Conservation (phyloP, 64 coral and sea anemone species). For the Pocillopora damicornis region DNA sequence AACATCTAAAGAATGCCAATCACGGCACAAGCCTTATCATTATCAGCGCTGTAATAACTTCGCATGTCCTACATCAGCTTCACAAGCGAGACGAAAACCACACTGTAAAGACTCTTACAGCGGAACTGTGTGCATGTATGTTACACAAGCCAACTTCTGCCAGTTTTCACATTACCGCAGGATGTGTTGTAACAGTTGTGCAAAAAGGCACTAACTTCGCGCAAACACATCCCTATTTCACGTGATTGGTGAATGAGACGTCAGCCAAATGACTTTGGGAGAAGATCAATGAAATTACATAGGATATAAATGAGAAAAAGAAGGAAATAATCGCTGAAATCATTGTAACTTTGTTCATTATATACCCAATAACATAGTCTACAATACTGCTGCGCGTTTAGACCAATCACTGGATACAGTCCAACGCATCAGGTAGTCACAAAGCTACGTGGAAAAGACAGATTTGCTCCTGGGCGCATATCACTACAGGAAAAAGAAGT, state of each 20-base stretch:
- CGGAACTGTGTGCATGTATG: constrained; percentile 49
- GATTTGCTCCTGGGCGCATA: too few relatives aligned
- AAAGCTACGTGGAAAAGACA: too few relatives aligned
- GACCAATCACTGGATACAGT: too few relatives aligned
- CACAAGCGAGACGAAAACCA: background rate
- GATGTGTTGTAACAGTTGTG: constrained; percentile 84
- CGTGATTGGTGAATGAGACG: background rate
- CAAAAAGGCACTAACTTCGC: constrained; percentile 5
- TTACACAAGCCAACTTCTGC: constrained; percentile 75
- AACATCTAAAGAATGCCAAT: constrained; percentile 53
- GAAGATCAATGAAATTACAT: too few relatives aligned
- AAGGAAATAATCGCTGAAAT: too few relatives aligned
- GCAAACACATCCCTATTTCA: background rate
- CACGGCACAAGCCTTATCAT: constrained; percentile 51
- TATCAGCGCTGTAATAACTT: constrained; percentile 56
- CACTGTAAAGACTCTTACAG: constrained; percentile 52
- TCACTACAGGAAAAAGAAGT: too few relatives aligned
- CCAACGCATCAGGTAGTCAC: too few relatives aligned
- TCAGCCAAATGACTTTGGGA: background rate
- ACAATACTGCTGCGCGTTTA: too few relatives aligned
- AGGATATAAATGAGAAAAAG: too few relatives aligned
- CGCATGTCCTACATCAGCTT: constrained; percentile 39
- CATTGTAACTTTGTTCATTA: too few relatives aligned
- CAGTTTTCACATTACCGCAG: constrained; percentile 48
- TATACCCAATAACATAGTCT: too few relatives aligned